phyloP scores from a whole-genome alignment of 2,888 invertebrate species.

The Odontothrips loti region DNA sequence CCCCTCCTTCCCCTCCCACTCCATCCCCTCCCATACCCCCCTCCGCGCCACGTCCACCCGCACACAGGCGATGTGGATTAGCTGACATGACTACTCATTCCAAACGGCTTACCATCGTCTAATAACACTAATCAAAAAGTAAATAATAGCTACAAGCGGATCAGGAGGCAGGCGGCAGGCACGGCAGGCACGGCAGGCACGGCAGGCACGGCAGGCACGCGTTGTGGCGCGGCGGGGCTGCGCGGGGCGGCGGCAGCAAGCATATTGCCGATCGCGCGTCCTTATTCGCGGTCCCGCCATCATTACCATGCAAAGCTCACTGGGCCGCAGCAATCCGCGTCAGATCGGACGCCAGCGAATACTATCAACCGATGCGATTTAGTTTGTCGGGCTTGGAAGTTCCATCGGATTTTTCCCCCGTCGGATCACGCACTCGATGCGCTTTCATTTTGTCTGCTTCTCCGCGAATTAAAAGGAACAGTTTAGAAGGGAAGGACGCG shows the following conservation, averaged over 20 bases:
- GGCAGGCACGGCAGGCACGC: no score
- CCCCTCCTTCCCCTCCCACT: background rate
- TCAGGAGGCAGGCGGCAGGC: background rate
- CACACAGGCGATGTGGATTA: background rate
- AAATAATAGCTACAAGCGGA: constrained; percentile 26
- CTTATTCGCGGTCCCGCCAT: background rate
- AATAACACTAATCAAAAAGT: constrained; percentile 27
- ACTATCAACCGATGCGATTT: background rate
- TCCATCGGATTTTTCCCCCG: no score
- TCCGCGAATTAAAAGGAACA: no score
- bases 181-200: no score
- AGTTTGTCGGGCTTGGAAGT: background rate
- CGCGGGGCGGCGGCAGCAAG: background rate
- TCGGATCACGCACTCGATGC: no score
- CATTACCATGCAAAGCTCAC: constrained; percentile 12
- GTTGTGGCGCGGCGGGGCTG: no score
- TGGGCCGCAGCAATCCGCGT: background rate
- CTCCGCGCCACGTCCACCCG: background rate
- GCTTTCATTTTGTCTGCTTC: no score
- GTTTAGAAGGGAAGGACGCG: no score
- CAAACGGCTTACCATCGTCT: constrained; percentile 22
- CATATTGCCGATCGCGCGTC: background rate
- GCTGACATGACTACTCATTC: constrained; percentile 18
- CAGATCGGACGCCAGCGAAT: background rate
- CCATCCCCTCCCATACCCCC: background rate